Percentiles rank a stretch among this genome's conserved stretches.
Conservation (phyloP, 2,797 vertebrate species). For the Siniperca scherzeri region DNA sequence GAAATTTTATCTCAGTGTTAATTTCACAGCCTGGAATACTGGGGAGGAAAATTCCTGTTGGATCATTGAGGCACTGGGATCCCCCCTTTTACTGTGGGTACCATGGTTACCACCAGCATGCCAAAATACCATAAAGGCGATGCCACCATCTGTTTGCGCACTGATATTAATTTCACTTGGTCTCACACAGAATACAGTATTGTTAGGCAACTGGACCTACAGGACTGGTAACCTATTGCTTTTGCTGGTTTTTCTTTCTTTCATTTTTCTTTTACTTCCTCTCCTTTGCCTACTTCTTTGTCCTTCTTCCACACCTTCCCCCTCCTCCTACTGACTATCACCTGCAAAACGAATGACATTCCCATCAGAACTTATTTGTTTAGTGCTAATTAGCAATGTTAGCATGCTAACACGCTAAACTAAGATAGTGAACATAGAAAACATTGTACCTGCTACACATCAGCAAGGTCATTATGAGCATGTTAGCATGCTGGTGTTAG, state of each 20-base stretch:
- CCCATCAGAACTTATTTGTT: not conserved
- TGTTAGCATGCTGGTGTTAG: not conserved
- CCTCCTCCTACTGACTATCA: not conserved
- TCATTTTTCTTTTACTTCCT: not conserved
- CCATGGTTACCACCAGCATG: conserved; percentile 66
- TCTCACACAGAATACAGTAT: not conserved
- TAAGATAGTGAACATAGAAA: not conserved
- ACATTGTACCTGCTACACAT: not conserved
- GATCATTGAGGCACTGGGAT: conserved; percentile 48
- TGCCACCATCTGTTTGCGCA: conserved; percentile 56
- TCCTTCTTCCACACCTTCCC: not conserved
- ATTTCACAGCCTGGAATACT: conserved; percentile 71
- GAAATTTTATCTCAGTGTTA: conserved; percentile 77
- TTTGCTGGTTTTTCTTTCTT: not conserved
- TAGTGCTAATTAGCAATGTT: not conserved
- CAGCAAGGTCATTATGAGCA: not conserved
- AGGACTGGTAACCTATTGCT: not conserved
- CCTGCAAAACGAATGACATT: not conserved
- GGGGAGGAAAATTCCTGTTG: conserved; percentile 62
- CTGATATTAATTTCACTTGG: conserved; percentile 37
- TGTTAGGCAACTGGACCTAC: not conserved
- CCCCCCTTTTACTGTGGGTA: conserved; percentile 43
- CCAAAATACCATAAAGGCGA: conserved; percentile 67
- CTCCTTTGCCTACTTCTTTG: not conserved
- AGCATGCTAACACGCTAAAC: too few species aligned